Base-by-base conservation (phyloP, 2,797 vertebrate genomes). In the Sparus aurata region DNA sequence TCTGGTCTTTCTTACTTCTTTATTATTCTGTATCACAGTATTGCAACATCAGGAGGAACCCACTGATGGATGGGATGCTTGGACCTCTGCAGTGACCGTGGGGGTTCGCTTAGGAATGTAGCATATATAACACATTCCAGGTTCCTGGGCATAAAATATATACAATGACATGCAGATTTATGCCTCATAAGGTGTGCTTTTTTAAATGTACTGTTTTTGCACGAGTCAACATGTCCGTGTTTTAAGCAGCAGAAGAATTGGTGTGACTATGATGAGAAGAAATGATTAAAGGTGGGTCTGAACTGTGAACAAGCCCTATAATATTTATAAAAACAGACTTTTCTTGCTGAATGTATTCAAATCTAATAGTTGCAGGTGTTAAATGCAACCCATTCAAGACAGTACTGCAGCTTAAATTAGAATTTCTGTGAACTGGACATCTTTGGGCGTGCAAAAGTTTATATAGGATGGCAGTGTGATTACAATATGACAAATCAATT, bases 21-120 rank as follows among this genome's bases (percentile, higher is more conserved):
- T 95, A 95, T 95, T 95, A 95, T 96, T 95, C 94, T 83, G 94
- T 95, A 95, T 94, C 93, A 91, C 94, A 94, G 92, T 95, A 95
- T 95, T 96, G 95, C 95, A 94, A 93, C 94, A 95, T 96, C 95
- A 96, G 95, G 94, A 93, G 89, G 93, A 95, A 93, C 87, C 84
- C 79, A 81, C 91, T 95, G 94, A 96, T 95, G 94, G 94, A 95
- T 94, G 93, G 85, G 87, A 82, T 82, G 90, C 88, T 85, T 49
- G 73, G 87, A 83, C 81, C 85, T 83, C 85, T 82, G 90, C 90
- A 87, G 90, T 90, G 85, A 93, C 91, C 63, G 57, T 85, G 82
- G 83, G 82, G 65, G 57, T 70, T 87, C 87, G 73, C 77, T 83
- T 70, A 64, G 82, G 89, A 72, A 63, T 77, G 73, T 77, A 58